A percentile compares a stretch with the other conserved stretches of the same genome.
Conservation (phyloP, 1,140 invertebrate species). For the Patella vulgata region DNA sequence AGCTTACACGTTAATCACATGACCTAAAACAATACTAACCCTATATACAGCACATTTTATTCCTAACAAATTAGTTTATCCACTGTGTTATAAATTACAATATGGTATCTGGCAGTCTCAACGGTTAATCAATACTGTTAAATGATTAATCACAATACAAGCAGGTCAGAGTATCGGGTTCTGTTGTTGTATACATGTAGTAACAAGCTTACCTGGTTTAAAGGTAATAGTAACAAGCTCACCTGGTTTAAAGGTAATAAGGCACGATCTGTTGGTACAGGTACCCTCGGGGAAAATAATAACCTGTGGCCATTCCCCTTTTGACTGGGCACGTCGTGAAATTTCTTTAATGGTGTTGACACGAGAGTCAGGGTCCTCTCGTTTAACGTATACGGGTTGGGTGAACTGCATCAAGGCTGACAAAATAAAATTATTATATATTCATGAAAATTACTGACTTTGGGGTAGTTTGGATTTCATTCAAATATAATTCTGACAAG, state of each 20-base stretch:
- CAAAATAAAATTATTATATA: neutral
- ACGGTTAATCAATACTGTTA: too few species aligned
- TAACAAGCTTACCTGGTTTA: neutral
- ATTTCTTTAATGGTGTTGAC: slow-evolving; percentile 93
- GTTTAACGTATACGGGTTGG: slow-evolving; percentile 92
- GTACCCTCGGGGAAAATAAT: slow-evolving; percentile 96
- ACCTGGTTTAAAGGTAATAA: slow-evolving; percentile 96
- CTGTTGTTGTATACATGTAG: too few species aligned
- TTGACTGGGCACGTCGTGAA: slow-evolving; percentile 82
- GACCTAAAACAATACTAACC: too few species aligned
- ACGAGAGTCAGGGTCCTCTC: slow-evolving; percentile 91
- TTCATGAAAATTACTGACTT: neutral
- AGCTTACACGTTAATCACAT: too few species aligned
- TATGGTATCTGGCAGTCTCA: too few species aligned
- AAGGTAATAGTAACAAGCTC: slow-evolving; percentile 62
- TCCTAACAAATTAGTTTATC: too few species aligned
- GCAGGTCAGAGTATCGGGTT: too few species aligned
- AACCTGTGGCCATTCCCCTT: slow-evolving; percentile 92
- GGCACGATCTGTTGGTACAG: slow-evolving; percentile 90
- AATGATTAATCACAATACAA: too few species aligned
- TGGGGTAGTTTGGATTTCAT: neutral
- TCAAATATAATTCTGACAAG: neutral
- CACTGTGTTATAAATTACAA: too few species aligned
- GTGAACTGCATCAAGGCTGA: slow-evolving; percentile 89
- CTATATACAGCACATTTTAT: too few species aligned